Evolutionary conservation across 2,888 invertebrate genomes (phyloP), one percentile per base, ranked within the genome.

Genomic region (Pristionchus maxplancki): DNA sequence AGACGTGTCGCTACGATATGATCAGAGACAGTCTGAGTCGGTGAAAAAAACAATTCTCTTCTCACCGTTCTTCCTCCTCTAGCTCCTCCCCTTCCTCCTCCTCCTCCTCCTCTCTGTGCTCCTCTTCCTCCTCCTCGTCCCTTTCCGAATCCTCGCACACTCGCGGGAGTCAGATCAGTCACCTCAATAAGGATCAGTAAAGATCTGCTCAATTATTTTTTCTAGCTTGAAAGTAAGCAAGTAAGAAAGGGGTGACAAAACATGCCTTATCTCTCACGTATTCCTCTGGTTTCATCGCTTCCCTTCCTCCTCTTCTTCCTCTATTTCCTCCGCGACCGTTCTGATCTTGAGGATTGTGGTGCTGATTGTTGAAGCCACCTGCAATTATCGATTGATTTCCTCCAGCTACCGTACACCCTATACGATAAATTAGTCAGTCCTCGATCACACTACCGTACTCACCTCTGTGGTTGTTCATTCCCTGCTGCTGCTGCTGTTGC

Each of bases 191-290:
- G 3, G 9, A n/a, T n/a, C 24, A 6, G 8, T n/a, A 5, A n/a
- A 24, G 24, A 44, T 44, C 44, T 9, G 44, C 20, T 40, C 37
- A 40, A 28, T 6, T 3, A 40, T 40, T 17, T 37, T 37, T 37
- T 37, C 40, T 11, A 3, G 20, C 31, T 13, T 17, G 20, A 58
- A 5, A 20, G 58, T 58, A n/a, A n/a, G n/a, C n/a, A n/a, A n/a
- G n/a, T n/a, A n/a, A n/a, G n/a, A n/a, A n/a, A n/a, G n/a, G n/a
- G n/a, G n/a, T n/a, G n/a, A n/a, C n/a, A 58, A 15, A 13, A 6
- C 74, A 40, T 24, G 40, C 84, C 44, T 85, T 85, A 64, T 85
- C 85, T 34, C 48, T 85, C 37, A 85, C 85, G 28, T 85, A 85
- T 28, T 85, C 85, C 40, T 85, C 85, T 2, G 85, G 85, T 6